Conservation (phyloP, 2,113 vertebrate species). For the Elgaria multicarinata region DNA sequence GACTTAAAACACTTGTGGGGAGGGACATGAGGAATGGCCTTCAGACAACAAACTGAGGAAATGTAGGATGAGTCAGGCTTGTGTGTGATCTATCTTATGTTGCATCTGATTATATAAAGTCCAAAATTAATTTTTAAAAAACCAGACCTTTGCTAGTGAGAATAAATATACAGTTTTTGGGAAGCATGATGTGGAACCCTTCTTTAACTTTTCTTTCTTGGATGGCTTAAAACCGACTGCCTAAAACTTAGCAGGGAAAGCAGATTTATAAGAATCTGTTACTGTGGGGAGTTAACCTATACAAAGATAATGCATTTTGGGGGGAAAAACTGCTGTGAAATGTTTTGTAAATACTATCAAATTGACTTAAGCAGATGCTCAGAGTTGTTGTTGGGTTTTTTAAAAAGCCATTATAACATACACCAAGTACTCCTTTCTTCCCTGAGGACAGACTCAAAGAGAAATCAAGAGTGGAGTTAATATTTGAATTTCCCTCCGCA, state of each 20-base stretch:
- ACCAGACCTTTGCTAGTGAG: not conserved
- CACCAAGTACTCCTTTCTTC: constrained; percentile 55
- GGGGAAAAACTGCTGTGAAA: constrained; percentile 53
- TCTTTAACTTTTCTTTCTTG: not conserved
- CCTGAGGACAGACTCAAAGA: constrained; percentile 42
- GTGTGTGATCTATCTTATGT: not conserved
- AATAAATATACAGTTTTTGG: not conserved
- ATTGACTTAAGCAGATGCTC: constrained; percentile 74
- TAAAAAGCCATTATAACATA: constrained; percentile 43
- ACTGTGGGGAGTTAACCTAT: constrained; percentile 27
- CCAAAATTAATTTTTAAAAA: not conserved
- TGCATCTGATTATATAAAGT: no score
- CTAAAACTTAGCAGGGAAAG: not conserved
- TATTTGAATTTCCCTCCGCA: not conserved
- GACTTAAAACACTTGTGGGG: no score
- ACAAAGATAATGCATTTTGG: constrained; percentile 28
- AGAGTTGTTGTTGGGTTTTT: constrained; percentile 9
- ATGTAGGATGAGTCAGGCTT: not conserved
- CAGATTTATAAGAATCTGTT: not conserved
- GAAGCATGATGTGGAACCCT: not conserved
- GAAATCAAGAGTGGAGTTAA: not conserved
- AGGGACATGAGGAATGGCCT: no score
- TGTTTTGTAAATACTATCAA: constrained; percentile 65
- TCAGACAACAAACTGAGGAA: not conserved
- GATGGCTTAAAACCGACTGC: not conserved